These are phyloP conservation scores for Ceratoteleas bidentatus DNA, from an alignment of 1,140 invertebrate species.

Conservation along the genomic window DNA sequence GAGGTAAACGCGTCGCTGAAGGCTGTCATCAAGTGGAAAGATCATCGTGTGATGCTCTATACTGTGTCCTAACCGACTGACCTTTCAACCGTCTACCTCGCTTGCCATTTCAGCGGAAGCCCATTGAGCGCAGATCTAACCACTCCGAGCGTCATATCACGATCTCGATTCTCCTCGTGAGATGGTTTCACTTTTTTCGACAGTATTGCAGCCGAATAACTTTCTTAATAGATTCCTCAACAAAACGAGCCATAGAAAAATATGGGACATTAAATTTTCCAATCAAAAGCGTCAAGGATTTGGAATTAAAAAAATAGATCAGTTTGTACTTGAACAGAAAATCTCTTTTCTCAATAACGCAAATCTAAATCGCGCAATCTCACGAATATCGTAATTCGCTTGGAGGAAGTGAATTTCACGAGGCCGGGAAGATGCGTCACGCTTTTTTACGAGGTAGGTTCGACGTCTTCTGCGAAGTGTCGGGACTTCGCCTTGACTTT, in stretches of 20 bases:
- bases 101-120: conserved; percentile 68
- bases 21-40: conserved; percentile 51
- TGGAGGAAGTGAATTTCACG: conserved; percentile 53
- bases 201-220: neutral
- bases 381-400: conserved; percentile 41
- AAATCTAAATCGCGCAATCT: neutral
- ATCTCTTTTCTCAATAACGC: too few relatives aligned
- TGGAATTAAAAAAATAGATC: too few relatives aligned
- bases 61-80: conserved; percentile 57
- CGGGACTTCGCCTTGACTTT: conserved; percentile 51
- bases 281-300: too few relatives aligned
- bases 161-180: conserved; percentile 60
- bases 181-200: conserved; percentile 25
- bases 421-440: conserved; percentile 48
- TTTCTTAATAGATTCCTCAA: too few relatives aligned
- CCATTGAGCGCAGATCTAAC: conserved; percentile 52
- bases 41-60: conserved; percentile 38
- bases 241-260: too few relatives aligned
- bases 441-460: conserved; percentile 59
- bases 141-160: conserved; percentile 52
- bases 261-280: too few relatives aligned
- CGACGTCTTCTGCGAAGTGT: conserved; percentile 65
- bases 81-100: conserved; percentile 64
- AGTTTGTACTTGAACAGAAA: too few relatives aligned
- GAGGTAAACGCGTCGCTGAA: conserved; percentile 17